Evolutionary conservation across 2,888 invertebrate genomes (phyloP).

Genomic region (Catocala nupta): DNA sequence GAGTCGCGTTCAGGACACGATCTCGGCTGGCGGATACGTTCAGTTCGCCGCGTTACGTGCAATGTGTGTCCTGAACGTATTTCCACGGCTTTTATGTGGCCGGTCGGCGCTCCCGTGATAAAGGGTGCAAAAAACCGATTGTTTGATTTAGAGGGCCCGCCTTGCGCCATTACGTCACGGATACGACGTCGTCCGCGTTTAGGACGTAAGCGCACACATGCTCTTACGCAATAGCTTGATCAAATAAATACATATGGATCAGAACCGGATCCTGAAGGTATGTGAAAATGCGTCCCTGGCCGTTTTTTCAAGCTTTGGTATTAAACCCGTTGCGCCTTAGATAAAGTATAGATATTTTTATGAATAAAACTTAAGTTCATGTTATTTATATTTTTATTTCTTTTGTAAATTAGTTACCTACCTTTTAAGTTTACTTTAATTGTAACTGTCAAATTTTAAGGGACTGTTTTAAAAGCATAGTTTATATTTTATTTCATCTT

Average conservation of each 20-base stretch:
- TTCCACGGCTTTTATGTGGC: slow-evolving; percentile 83
- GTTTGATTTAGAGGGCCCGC: slow-evolving; percentile 80
- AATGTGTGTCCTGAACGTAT: slow-evolving; percentile 85
- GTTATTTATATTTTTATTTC: not conserved
- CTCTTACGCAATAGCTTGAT: slow-evolving; percentile 78
- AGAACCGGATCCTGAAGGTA: slow-evolving; percentile 77
- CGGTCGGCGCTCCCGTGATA: slow-evolving; percentile 81
- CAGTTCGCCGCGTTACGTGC: slow-evolving; percentile 80
- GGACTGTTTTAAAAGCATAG: too few relatives aligned
- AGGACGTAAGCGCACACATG: slow-evolving; percentile 76
- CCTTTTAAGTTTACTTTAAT: too few relatives aligned
- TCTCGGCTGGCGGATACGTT: slow-evolving; percentile 73
- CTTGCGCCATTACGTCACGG: slow-evolving; percentile 76
- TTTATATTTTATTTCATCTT: too few relatives aligned
- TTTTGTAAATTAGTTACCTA: too few relatives aligned
- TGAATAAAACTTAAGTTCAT: not conserved
- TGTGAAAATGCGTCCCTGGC: slow-evolving; percentile 69
- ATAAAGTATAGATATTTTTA: not conserved
- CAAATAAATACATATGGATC: slow-evolving; percentile 83
- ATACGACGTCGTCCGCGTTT: slow-evolving; percentile 74
- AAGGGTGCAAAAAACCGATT: slow-evolving; percentile 85
- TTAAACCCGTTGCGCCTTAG: not conserved
- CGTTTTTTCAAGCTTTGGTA: slow-evolving; percentile 17
- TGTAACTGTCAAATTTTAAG: too few relatives aligned
- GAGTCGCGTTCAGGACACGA: slow-evolving; percentile 65